Base-by-base conservation (phyloP, 2,888 invertebrate species). In the Conops quadrifasciatus region DNA sequence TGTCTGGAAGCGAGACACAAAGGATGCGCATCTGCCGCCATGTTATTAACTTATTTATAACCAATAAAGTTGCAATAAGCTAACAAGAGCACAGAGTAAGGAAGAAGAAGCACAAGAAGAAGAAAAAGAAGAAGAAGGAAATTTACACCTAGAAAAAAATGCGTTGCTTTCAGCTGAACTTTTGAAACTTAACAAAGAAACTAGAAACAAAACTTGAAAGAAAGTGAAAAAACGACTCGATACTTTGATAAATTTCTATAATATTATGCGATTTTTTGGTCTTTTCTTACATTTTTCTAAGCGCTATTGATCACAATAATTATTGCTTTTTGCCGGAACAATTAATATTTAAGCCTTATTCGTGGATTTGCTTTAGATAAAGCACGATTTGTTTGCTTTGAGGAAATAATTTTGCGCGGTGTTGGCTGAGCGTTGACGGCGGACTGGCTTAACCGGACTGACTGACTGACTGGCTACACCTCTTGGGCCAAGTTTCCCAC, bases 41-140 rank as follows among this genome's bases (percentile, higher is more conserved):
- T 80, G 78, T 82, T 83, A 82, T 82, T 82, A 81, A 82, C 81
- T 82, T 82, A 82, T 81, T 83, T 80, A 77, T 78, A 83, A 74
- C 79, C 83, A 81, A 80, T 83, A 79, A 83, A 82, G 80, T 77
- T 78, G 80, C 78, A 81, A 80, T 79, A 80, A 80, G 76, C 75
- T 74, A 65, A 65, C 72, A 68, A 70, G 69, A 58, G 47, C 64
- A 13, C 16, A 60, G 9, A 30, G 74, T 72, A 75, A 73, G 74
- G 65, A 71, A 64, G n/a, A 71, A 67, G 62, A 63, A 67, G 60
- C n/a, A 47, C 24, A 36, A 19, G 49, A 45, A 28, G 47, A 51
- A 21, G 70, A 67, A 62, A 62, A 77, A 74, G 53, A 53, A 36
- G 78, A 74, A 74, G 72, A 74, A 72, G 21, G 9, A 56, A 56